Conservation (phyloP, 2,888 invertebrate species). For the Cephus pygmeus region DNA sequence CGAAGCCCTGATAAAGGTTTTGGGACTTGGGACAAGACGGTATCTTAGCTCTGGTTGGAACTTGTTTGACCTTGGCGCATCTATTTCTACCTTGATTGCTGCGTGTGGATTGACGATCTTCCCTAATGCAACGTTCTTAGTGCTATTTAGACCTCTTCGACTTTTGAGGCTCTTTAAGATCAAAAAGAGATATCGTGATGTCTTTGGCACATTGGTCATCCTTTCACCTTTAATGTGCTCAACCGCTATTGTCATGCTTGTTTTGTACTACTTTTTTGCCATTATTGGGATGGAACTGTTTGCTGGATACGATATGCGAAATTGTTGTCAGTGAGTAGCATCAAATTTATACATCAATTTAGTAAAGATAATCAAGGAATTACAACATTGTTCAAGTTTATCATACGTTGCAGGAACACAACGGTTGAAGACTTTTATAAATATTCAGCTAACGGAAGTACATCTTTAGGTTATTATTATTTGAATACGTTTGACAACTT, state of each 20-base stretch:
- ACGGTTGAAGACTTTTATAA: slow-evolving; percentile 86
- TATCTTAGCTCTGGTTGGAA: slow-evolving; percentile 90
- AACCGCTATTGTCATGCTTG: slow-evolving; percentile 84
- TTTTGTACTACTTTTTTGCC: slow-evolving; percentile 89
- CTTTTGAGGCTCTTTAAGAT: slow-evolving; percentile 80
- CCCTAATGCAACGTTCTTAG: slow-evolving; percentile 77
- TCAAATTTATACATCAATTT: slow-evolving; percentile 11
- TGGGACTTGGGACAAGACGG: slow-evolving; percentile 77
- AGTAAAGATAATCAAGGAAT: not conserved
- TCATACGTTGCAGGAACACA: slow-evolving; percentile 73
- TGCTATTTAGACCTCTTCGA: slow-evolving; percentile 78
- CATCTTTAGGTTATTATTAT: slow-evolving; percentile 84
- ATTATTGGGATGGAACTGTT: slow-evolving; percentile 92
- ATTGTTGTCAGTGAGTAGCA: slow-evolving; percentile 83
- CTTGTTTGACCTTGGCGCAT: slow-evolving; percentile 80
- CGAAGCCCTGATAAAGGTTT: slow-evolving; percentile 79
- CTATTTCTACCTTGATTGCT: slow-evolving; percentile 75
- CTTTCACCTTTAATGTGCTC: slow-evolving; percentile 86
- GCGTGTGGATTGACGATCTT: slow-evolving; percentile 75
- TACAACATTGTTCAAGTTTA: slow-evolving; percentile 10
- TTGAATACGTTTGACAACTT: slow-evolving; percentile 87
- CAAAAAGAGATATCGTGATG: slow-evolving; percentile 84
- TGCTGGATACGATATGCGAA: slow-evolving; percentile 77
- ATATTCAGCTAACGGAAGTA: slow-evolving; percentile 75
- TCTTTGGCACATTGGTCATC: slow-evolving; percentile 84